Conservation (phyloP, 2,113 vertebrate genomes). For the Tamias sibiricus region DNA sequence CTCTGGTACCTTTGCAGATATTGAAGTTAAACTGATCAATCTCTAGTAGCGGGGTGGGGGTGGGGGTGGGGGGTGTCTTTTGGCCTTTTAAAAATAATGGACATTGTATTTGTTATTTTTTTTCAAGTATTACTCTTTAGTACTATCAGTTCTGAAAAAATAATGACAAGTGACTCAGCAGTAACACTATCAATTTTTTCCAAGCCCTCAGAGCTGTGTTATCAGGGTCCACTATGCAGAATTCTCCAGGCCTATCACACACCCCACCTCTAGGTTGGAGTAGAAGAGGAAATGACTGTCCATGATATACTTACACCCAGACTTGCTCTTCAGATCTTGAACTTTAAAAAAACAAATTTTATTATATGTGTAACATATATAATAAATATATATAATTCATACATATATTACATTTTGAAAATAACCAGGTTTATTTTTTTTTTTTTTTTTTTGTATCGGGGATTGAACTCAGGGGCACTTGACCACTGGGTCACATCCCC, state of each 20-base stretch:
- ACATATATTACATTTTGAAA: not conserved
- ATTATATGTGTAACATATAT: not conserved
- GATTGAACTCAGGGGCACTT: too few relatives aligned
- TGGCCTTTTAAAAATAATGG: conserved; percentile 36
- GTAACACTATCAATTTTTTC: not conserved
- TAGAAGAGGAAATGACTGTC: not conserved
- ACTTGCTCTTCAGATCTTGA: conserved; percentile 30
- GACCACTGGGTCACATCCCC: too few relatives aligned
- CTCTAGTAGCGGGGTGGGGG: not conserved
- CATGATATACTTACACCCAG: not conserved
- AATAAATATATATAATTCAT: too few relatives aligned
- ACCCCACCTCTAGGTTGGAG: not conserved
- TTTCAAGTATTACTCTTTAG: not conserved
- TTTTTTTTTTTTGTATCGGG: too few relatives aligned
- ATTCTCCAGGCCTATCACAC: not conserved
- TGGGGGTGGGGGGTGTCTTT: not conserved
- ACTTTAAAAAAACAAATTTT: conserved; percentile 1
- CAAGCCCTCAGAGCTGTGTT: not conserved
- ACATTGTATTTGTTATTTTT: not conserved
- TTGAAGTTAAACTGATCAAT: conserved; percentile 37
- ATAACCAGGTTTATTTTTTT: conserved; percentile 1
- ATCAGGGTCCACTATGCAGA: not conserved
- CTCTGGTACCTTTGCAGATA: not conserved
- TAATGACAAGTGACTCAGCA: conserved; percentile 36
- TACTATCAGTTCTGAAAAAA: conserved; percentile 46